Base-by-base conservation (phyloP, 1,140 invertebrate species). In the Lutraria rhynchaena region DNA sequence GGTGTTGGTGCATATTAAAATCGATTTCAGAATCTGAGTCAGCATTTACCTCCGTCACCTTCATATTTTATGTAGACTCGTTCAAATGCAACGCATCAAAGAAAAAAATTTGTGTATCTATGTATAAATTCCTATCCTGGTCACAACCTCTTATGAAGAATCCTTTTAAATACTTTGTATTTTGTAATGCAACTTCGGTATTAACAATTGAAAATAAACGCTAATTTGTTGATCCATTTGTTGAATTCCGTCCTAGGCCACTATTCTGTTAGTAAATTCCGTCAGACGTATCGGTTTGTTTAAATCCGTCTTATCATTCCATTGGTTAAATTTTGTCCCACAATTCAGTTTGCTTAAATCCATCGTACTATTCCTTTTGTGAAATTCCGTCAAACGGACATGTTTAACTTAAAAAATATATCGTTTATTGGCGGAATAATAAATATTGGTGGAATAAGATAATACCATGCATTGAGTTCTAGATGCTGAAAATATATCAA, bases 21-120 rank as follows among this genome's bases (percentile, higher is more conserved):
- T 74, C 44, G 17, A 63, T 51, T 33, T 76, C 81, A 65, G 58
- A 53, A 24, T 35, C 58, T 58, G 74, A 51, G 41, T 17, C 11
- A n/a, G 22, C 51, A 65, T 60, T 74, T 70, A 83, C 81, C 77
- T 83, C 85, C 82, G 67, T 82, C 67, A 81, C 63, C 60, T 67
- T 71, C 19, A 5, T 24, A 53, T 58, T 58, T 58, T 58, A 24
- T 29, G 24, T 58, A 11, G 51, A 11, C 1, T 5, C 22, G n/a
- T 3, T 17, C 11, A 27, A 29, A 3, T 33, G 37, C 33, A 27
- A 35, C 37, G 11, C 3, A 58, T 27, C 24, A 7, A n/a, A 58
- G 11, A 9, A 4, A 27, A 1, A 7, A 5, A 5, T 29, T 17
- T 58, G 2, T 17, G 27, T 29, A 5, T 29, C 24, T 53, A 29